phyloP scores from a whole-genome alignment of 1,140 invertebrate species.

The Wiebesia pumilae region DNA sequence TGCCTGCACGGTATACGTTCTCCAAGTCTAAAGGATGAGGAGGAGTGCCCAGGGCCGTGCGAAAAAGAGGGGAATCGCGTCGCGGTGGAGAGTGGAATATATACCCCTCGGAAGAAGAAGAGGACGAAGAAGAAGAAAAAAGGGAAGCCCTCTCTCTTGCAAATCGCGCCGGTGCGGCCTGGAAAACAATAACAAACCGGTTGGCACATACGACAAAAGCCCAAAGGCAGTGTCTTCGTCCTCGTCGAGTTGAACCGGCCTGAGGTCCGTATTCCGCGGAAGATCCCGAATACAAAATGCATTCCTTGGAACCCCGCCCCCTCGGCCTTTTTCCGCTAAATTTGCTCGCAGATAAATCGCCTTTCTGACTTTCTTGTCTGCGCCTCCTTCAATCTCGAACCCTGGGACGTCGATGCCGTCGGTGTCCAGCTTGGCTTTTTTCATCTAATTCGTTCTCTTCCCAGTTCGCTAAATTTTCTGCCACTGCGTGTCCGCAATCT shows the following conservation, averaged over 20 bases:
- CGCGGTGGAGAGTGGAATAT: background rate
- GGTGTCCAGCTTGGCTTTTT: background rate
- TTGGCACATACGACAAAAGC: conserved; percentile 46
- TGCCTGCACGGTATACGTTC: background rate
- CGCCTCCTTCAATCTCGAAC: background rate
- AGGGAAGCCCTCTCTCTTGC: conserved; percentile 15
- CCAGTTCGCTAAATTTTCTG: conserved; percentile 26
- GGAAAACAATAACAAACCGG: conserved; percentile 67
- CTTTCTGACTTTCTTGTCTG: conserved; percentile 32
- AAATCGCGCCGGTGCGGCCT: conserved; percentile 31
- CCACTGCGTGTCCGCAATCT: background rate
- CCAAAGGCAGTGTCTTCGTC: conserved; percentile 45
- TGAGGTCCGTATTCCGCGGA: conserved; percentile 65
- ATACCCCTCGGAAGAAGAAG: conserved; percentile 8
- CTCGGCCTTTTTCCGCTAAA: conserved; percentile 44
- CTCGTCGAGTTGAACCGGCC: conserved; percentile 49
- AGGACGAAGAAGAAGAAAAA: background rate
- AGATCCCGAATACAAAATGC: conserved; percentile 72
- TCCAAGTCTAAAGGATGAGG: background rate
- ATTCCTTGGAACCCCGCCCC: conserved; percentile 67
- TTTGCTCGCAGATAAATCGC: conserved; percentile 40
- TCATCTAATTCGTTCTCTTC: conserved; percentile 29
- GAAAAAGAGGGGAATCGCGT: conserved; percentile 29
- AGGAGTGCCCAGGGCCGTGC: background rate
- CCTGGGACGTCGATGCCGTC: background rate